Conservation (phyloP, 2,888 invertebrate genomes). For the Gastrophysa polygoni region DNA sequence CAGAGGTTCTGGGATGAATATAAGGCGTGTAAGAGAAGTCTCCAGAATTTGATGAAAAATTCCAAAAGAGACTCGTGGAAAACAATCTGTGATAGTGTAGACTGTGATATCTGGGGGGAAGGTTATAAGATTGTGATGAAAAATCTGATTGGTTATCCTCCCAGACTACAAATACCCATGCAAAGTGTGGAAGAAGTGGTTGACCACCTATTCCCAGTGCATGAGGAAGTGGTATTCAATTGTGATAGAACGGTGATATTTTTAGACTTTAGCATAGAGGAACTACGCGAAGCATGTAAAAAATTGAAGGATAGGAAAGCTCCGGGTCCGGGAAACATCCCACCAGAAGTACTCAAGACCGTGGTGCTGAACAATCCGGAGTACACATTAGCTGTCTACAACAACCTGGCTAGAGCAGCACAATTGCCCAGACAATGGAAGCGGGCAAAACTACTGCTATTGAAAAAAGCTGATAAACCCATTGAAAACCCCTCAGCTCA, state of each 20-base stretch:
- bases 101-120: conserved; percentile 16
- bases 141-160: conserved; percentile 15
- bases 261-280: too few relatives aligned
- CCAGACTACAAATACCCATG: conserved; percentile 15
- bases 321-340: conserved; percentile 17
- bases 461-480: conserved; percentile 1
- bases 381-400: background rate
- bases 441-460: background rate
- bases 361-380: conserved; percentile 1
- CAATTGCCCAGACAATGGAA: background rate
- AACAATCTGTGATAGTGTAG: conserved; percentile 18
- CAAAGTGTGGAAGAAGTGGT: conserved; percentile 7
- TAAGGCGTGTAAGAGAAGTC: conserved; percentile 2
- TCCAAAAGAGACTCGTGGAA: conserved; percentile 18
- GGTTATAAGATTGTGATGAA: conserved; percentile 29
- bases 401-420: background rate
- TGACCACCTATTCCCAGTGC: conserved; percentile 14
- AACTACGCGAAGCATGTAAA: too few relatives aligned
- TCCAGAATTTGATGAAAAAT: conserved; percentile 15
- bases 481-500: background rate
- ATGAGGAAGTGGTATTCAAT: conserved; percentile 7
- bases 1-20: conserved; percentile 11
- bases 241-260: conserved; percentile 9
- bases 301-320: conserved; percentile 15
- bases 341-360: conserved; percentile 19